These are phyloP conservation scores for Drosophila nr. fundita DNA, from an alignment of 2,888 invertebrate genomes.

Conservation along the genomic window DNA sequence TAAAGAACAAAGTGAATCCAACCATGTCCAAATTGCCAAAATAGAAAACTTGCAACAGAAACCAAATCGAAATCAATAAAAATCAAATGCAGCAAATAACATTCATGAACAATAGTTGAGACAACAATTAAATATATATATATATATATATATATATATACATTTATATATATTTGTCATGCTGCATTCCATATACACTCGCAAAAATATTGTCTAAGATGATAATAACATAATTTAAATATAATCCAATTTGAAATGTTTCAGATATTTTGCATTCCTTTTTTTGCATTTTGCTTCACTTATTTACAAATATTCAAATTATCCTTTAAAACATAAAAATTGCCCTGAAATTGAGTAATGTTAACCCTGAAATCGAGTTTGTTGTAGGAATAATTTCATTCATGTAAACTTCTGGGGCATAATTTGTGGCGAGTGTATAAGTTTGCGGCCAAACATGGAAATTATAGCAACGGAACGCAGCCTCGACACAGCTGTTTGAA, in stretches of 20 bases:
- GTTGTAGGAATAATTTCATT: not conserved
- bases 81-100: conserved; percentile 14
- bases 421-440: not conserved
- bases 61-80: conserved; percentile 2
- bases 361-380: not conserved
- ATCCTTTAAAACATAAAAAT: not conserved
- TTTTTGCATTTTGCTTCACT: not conserved
- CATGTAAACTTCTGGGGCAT: not conserved
- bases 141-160: no score
- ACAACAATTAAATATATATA: no score
- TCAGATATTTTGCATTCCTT: not conserved
- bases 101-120: not conserved
- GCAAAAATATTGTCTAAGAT: not conserved
- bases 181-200: not conserved
- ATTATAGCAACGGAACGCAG: conserved; percentile 9
- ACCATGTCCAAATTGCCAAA: not conserved
- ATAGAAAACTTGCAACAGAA: not conserved
- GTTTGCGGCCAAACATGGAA: conserved; percentile 21
- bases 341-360: not conserved
- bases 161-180: no score
- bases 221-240: not conserved
- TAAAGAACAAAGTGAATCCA: not conserved
- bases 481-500: conserved; percentile 22
- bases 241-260: not conserved
- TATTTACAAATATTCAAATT: not conserved